phyloP scores from a whole-genome alignment of 2,888 invertebrate genomes.

The Spodoptera exigua region DNA sequence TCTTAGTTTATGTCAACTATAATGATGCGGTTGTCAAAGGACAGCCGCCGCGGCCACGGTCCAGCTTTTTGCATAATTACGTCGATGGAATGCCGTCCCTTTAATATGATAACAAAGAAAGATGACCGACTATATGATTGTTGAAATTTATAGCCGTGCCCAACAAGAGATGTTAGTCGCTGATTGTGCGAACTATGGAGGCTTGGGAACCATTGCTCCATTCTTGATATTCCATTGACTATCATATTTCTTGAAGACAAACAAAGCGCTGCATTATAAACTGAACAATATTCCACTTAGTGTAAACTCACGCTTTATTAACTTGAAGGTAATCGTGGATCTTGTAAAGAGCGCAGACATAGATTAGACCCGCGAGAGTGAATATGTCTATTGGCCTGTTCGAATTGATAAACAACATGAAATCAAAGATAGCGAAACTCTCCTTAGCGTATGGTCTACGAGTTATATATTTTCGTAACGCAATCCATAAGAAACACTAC shows the following conservation, averaged over 20 bases:
- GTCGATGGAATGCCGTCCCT: slow-evolving; percentile 84
- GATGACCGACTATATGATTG: slow-evolving; percentile 80
- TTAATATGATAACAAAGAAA: slow-evolving; percentile 88
- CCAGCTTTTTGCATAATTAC: slow-evolving; percentile 89
- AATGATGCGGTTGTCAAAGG: slow-evolving; percentile 87
- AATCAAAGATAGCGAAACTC: slow-evolving; percentile 81
- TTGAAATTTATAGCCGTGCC: slow-evolving; percentile 61
- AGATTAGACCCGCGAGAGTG: slow-evolving; percentile 74
- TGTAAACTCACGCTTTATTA: slow-evolving; percentile 47
- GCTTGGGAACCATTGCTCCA: slow-evolving; percentile 44
- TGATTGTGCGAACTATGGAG: slow-evolving; percentile 71
- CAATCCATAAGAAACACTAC: slow-evolving; percentile 86
- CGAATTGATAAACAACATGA: slow-evolving; percentile 85
- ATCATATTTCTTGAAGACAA: slow-evolving; percentile 25
- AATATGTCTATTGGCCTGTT: slow-evolving; percentile 82
- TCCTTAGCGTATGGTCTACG: slow-evolving; percentile 76
- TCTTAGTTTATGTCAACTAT: slow-evolving; percentile 86
- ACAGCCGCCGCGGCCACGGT: slow-evolving; percentile 82
- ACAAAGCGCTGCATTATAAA: slow-evolving; percentile 1
- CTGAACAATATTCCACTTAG: slow-evolving; percentile 30
- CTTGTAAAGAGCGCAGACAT: slow-evolving; percentile 73
- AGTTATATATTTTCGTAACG: slow-evolving; percentile 86
- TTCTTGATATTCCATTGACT: slow-evolving; percentile 36
- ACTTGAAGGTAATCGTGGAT: slow-evolving; percentile 66
- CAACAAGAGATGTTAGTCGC: slow-evolving; percentile 78